Conservation (phyloP, 1,140 invertebrate species). For the Globodera rostochiensis region DNA sequence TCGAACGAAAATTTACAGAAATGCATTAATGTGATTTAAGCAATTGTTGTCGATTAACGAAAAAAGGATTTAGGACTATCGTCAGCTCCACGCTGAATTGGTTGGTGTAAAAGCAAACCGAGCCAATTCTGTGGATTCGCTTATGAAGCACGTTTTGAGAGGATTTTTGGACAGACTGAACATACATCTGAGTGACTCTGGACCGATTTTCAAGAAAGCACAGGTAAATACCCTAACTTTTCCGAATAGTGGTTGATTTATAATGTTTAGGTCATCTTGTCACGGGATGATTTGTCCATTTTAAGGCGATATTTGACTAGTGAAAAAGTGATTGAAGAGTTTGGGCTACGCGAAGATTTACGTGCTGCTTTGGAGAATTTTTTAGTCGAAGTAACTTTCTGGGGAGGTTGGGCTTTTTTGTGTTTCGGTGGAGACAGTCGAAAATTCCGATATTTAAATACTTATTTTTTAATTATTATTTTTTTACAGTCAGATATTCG, state of each 20-base stretch:
- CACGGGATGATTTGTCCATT: constrained; percentile 26
- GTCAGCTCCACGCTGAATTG: constrained; percentile 13
- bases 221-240: constrained; percentile 12
- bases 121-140: constrained; percentile 48
- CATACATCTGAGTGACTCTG: constrained; percentile 20
- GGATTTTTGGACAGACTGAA: constrained; percentile 37
- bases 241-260: not conserved
- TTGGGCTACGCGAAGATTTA: constrained; percentile 44
- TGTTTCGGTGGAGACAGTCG: too few species aligned
- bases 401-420: too few species aligned
- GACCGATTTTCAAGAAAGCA: constrained; percentile 36
- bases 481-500: constrained; percentile 22
- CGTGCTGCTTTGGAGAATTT: constrained; percentile 46
- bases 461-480: not conserved
- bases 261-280: constrained; percentile 29
- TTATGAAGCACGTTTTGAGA: constrained; percentile 49
- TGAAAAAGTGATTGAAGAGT: constrained; percentile 36
- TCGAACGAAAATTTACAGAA: constrained; percentile 22
- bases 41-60: constrained; percentile 20
- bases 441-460: not conserved
- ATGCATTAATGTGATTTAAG: constrained; percentile 27
- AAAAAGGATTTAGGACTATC: constrained; percentile 32
- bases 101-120: not conserved
- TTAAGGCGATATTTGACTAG: constrained; percentile 37
- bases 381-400: constrained; percentile 37